Evolutionary conservation across 2,113 vertebrate species (phyloP), one percentile per base, ranked within the genome.

Genomic region (Chrysochloris asiatica): DNA sequence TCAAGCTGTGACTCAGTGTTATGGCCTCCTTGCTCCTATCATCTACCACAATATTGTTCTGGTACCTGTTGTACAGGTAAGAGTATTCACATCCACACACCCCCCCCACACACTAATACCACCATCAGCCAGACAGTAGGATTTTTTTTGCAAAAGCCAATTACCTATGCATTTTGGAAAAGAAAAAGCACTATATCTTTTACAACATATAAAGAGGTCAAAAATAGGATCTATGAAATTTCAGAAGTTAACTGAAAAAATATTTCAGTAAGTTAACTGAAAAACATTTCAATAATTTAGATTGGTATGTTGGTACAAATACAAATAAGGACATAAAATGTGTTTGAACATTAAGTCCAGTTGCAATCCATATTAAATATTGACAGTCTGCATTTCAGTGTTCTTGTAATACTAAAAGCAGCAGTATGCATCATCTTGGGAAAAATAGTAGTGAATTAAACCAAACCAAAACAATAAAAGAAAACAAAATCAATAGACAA

Each of bases 41-140:
- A 98, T 99, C 94, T 99, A 98, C 95, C 98, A 99, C 97, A 98
- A 98, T 96, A 98, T 99, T 86, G 93, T 96, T 82, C 98, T 98
- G 78, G 96, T 98, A 33, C 97, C 98, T 69, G 97, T 98, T 48
- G 96, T 99, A 77, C 98, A 99, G 98, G 99, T 99, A 96, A 97
- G 96, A 47, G 7, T 56, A 43, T 93, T 75, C 16, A n/a, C n/a
- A n/a, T n/a, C n/a, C n/a, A n/a, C n/a, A n/a, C n/a, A n/a, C n/a
- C n/a, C n/a, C n/a, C n/a, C n/a, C n/a, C n/a, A n/a, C n/a, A n/a
- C n/a, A n/a, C n/a, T n/a, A n/a, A n/a, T n/a, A n/a, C n/a, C n/a
- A n/a, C n/a, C n/a, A n/a, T n/a, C n/a, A n/a, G n/a, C n/a, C n/a
- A n/a, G n/a, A n/a, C n/a, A n/a, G n/a, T n/a, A n/a, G n/a, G n/a